Conservation (phyloP, 2,888 invertebrate genomes). For the Acanthoscelides obtectus region DNA sequence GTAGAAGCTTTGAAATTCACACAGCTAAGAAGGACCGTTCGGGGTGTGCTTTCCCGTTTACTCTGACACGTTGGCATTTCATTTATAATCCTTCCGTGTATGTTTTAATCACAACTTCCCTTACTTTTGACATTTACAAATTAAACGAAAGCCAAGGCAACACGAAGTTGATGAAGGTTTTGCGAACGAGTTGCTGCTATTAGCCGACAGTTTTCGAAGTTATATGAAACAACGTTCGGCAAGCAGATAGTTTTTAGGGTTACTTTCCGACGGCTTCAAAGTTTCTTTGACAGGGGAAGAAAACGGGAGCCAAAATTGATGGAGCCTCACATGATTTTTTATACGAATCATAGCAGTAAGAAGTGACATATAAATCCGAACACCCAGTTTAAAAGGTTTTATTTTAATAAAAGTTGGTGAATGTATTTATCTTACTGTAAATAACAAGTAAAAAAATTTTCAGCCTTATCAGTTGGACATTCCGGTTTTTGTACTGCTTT, state of each 20-base stretch:
- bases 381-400: no score
- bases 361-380: no score
- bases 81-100: neutral
- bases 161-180: neutral
- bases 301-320: neutral
- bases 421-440: no score
- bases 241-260: neutral
- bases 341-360: no score
- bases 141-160: neutral
- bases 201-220: neutral
- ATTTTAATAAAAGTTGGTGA: no score
- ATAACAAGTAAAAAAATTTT: no score
- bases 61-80: neutral
- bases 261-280: neutral
- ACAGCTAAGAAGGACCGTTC: no score
- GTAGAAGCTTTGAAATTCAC: no score
- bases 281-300: neutral
- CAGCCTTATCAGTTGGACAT: no score
- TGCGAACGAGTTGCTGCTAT: neutral
- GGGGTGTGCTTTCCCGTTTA: neutral
- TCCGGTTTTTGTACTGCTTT: no score
- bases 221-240: neutral
- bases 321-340: neutral
- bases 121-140: neutral
- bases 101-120: neutral